phyloP scores from a whole-genome alignment of 37 sponge, comb jelly and placozoan genomes.

The Corticium candelabrum region DNA sequence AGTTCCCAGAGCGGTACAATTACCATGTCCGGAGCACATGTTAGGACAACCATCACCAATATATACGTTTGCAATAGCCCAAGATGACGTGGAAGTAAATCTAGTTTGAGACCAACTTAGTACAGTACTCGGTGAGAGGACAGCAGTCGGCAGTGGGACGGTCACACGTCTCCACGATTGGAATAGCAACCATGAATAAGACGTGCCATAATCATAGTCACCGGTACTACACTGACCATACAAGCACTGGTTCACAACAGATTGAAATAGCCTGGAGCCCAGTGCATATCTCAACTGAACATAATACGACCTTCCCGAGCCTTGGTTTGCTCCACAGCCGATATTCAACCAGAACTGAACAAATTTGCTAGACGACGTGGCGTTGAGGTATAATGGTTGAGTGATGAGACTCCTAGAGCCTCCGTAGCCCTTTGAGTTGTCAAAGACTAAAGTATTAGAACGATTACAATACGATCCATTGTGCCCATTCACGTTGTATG shows the following conservation, averaged over 20 bases:
- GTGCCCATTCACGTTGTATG: not conserved
- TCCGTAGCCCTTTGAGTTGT: not conserved
- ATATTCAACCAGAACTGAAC: constrained; percentile 3
- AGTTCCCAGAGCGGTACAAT: not conserved
- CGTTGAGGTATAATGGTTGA: not conserved
- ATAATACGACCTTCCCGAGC: not conserved
- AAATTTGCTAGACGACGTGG: not conserved
- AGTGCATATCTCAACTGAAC: not conserved
- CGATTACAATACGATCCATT: not conserved
- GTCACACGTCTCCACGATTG: not conserved
- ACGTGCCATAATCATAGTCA: not conserved
- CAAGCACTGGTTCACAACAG: not conserved
- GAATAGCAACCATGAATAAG: not conserved
- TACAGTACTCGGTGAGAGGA: not conserved
- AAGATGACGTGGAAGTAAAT: not conserved
- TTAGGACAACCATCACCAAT: not conserved
- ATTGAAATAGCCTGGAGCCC: not conserved
- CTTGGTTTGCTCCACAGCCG: not conserved
- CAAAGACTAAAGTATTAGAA: not conserved
- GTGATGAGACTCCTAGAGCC: not conserved
- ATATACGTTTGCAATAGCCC: not conserved
- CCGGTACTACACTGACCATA: not conserved
- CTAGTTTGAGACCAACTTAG: not conserved
- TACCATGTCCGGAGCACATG: constrained; percentile 8
- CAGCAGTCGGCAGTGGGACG: not conserved